Conservation (phyloP, 2,888 invertebrate species). For the Drosophila aldrichi region DNA sequence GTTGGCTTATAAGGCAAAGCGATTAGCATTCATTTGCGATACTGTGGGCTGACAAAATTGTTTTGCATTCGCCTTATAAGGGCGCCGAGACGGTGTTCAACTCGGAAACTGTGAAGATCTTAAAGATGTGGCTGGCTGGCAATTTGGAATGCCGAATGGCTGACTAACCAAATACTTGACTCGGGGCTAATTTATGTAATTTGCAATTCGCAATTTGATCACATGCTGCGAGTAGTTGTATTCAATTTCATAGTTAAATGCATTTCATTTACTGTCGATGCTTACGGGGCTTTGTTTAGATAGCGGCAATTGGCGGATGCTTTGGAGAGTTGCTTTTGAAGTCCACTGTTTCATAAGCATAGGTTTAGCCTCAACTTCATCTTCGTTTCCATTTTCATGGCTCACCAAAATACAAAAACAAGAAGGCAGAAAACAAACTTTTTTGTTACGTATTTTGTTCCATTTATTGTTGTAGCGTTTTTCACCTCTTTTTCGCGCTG, state of each 20-base stretch:
- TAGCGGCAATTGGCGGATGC: constrained; percentile 6
- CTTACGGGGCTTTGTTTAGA: constrained; percentile 3
- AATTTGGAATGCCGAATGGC: constrained; percentile 31
- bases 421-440: constrained; percentile 39
- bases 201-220: constrained; percentile 44
- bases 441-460: constrained; percentile 44
- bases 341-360: constrained; percentile 40
- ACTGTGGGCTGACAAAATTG: constrained; percentile 45
- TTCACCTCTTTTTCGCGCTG: constrained; percentile 38
- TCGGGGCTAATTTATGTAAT: constrained; percentile 31
- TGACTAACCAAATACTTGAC: constrained; percentile 35
- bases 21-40: constrained; percentile 53
- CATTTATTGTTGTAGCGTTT: constrained; percentile 28
- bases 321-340: neutral
- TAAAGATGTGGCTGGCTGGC: constrained; percentile 15
- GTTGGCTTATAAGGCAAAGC: constrained; percentile 42
- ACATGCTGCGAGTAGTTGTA: constrained; percentile 38
- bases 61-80: constrained; percentile 49
- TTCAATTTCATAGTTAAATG: constrained; percentile 35
- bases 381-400: constrained; percentile 41
- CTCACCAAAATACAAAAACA: constrained; percentile 16
- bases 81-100: constrained; percentile 28
- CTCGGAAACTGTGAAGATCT: constrained; percentile 28
- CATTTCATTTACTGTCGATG: constrained; percentile 25
- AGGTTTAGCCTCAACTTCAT: constrained; percentile 32